Percentiles rank a stretch among this genome's conserved stretches.
phyloP scores from a whole-genome alignment of 1,140 invertebrate genomes.

The Heliconius eleuchia region DNA sequence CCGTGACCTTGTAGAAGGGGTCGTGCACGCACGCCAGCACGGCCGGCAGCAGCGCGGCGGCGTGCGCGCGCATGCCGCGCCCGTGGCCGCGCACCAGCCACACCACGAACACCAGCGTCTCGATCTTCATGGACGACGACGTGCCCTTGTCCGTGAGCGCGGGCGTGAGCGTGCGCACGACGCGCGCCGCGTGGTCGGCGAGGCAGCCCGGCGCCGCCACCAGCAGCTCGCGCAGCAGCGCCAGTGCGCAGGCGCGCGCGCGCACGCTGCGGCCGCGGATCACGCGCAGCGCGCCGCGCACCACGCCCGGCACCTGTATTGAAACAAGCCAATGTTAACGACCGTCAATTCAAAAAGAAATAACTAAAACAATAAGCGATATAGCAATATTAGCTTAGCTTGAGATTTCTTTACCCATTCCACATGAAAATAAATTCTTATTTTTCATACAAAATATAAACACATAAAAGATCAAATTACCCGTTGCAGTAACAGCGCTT shows the following conservation, averaged over 20 bases:
- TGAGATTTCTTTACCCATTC: no score
- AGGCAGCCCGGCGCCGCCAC: constrained; percentile 94
- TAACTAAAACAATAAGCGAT: no score
- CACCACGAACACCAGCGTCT: constrained; percentile 96
- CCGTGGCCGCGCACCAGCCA: constrained; percentile 91
- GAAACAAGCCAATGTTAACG: no score
- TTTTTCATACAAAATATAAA: no score
- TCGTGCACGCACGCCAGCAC: constrained; percentile 95
- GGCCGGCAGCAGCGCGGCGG: constrained; percentile 91
- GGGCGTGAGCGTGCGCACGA: constrained; percentile 95
- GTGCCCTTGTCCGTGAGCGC: constrained; percentile 96
- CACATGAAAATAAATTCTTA: no score
- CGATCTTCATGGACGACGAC: constrained; percentile 99
- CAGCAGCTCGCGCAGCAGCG: constrained; percentile 94
- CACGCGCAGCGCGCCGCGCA: constrained; percentile 96
- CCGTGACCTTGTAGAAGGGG: constrained; percentile 99
- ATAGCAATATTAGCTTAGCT: no score
- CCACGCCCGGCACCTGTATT: constrained; percentile 85
- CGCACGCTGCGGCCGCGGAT: constrained; percentile 97
- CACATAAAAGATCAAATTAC: constrained; percentile 44
- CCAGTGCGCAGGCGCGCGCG: constrained; percentile 90
- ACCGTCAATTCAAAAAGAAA: no score
- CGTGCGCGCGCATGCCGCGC: constrained; percentile 85
- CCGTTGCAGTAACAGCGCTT: constrained; percentile 87
- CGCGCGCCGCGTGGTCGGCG: constrained; percentile 90